Conservation (phyloP, 1,140 invertebrate genomes). For the Trichonephila inaurata region DNA sequence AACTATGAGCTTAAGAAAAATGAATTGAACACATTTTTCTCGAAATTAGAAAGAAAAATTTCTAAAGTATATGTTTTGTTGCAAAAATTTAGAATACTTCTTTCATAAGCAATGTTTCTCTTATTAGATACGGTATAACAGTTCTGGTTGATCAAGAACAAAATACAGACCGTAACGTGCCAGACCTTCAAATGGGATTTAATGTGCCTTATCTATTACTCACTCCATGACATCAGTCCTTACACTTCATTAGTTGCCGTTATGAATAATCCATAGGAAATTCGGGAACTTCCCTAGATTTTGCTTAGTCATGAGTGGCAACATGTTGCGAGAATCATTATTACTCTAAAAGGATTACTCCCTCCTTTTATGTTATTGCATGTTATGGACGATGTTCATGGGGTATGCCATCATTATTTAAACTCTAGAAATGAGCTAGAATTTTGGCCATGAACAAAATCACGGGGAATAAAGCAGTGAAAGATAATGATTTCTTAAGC, state of each 20-base stretch:
- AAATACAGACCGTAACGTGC: neutral
- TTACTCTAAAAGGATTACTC: neutral
- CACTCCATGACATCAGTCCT: neutral
- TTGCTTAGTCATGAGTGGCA: constrained; percentile 14
- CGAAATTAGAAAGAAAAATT: too few species aligned
- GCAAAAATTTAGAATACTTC: too few species aligned
- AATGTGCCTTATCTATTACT: neutral
- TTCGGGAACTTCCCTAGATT: neutral
- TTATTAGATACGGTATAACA: too few species aligned
- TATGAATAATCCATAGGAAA: neutral
- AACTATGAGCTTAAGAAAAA: too few species aligned
- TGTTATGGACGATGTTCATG: neutral
- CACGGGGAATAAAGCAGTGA: too few species aligned
- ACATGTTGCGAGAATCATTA: neutral
- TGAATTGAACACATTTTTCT: too few species aligned
- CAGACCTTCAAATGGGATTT: neutral
- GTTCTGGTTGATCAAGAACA: too few species aligned
- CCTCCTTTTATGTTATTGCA: neutral
- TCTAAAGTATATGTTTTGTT: too few species aligned
- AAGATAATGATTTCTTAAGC: too few species aligned
- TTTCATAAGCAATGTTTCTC: too few species aligned
- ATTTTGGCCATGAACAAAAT: neutral
- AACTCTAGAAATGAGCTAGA: neutral
- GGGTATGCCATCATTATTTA: neutral
- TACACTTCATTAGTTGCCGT: neutral